phyloP scores from a whole-genome alignment of 2,888 invertebrate species.

The Gerris lacustris region DNA sequence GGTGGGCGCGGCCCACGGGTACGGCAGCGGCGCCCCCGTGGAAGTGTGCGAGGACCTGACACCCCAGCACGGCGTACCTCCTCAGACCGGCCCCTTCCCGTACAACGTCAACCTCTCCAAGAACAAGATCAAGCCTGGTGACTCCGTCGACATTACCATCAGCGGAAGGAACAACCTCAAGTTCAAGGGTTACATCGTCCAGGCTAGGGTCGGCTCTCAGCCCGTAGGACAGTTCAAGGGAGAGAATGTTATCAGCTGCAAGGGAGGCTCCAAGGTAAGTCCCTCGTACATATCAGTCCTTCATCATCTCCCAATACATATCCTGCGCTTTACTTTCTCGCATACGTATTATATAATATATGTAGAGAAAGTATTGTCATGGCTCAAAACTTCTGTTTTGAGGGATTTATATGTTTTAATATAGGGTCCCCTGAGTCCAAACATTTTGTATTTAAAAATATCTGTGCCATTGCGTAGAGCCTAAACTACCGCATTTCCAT shows the following conservation, averaged over 20 bases:
- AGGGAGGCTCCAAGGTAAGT: constrained; percentile 44
- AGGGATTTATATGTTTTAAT: too few relatives aligned
- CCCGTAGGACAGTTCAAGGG: constrained; percentile 51
- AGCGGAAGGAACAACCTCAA: constrained; percentile 29
- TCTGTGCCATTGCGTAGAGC: too few relatives aligned
- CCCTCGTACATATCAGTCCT: too few relatives aligned
- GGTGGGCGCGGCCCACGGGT: constrained; percentile 34
- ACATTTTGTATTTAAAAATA: too few relatives aligned
- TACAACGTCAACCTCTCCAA: constrained; percentile 41
- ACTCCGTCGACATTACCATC: constrained; percentile 43
- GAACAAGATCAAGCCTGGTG: constrained; percentile 36
- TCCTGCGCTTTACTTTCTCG: too few relatives aligned
- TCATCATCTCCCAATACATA: not conserved
- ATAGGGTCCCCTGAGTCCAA: too few relatives aligned
- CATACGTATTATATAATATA: too few relatives aligned
- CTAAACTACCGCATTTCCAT: too few relatives aligned
- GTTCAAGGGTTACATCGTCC: constrained; percentile 53
- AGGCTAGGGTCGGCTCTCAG: constrained; percentile 49
- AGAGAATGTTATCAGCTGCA: constrained; percentile 43
- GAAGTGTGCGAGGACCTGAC: constrained; percentile 52
- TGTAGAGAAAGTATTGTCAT: too few relatives aligned
- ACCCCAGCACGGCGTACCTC: constrained; percentile 46
- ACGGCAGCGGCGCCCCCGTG: constrained; percentile 52
- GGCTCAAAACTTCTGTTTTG: too few relatives aligned
- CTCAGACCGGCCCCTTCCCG: constrained; percentile 46